phyloP scores from a whole-genome alignment of 1,140 invertebrate species.

The Drosophila littoralis region DNA sequence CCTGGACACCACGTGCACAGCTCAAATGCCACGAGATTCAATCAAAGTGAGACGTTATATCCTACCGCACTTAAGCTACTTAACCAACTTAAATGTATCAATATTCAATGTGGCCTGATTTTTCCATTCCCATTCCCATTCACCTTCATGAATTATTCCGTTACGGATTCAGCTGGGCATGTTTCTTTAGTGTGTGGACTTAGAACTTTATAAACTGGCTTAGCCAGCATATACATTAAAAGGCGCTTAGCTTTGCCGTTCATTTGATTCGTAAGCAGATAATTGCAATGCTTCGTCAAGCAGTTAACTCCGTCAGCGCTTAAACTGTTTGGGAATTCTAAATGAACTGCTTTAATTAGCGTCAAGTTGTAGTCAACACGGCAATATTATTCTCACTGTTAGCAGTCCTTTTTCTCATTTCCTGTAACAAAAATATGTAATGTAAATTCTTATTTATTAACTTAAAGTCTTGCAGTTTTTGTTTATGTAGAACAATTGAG shows the following conservation, averaged over 20 bases:
- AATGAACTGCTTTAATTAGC: neutral
- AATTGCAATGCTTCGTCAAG: neutral
- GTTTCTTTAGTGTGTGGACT: neutral
- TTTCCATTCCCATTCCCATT: neutral
- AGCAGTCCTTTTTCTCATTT: too few relatives aligned
- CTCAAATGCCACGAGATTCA: constrained; percentile 13
- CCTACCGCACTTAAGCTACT: constrained; percentile 39
- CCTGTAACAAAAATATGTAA: neutral
- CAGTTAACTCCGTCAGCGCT: neutral
- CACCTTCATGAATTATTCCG: constrained; percentile 15
- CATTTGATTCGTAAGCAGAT: neutral
- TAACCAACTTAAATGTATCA: constrained; percentile 46
- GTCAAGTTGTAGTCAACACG: neutral
- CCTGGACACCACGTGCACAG: constrained; percentile 1
- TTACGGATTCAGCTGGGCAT: neutral
- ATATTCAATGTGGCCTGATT: constrained; percentile 27
- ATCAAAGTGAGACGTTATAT: constrained; percentile 27
- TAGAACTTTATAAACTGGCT: neutral
- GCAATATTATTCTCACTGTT: too few relatives aligned
- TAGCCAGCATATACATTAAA: constrained; percentile 9
- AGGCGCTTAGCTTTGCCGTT: neutral
- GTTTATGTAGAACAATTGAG: neutral
- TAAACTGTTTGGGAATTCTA: constrained; percentile 10
- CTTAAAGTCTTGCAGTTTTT: neutral
- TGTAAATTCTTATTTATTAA: neutral